Base-by-base conservation (phyloP, 2,797 vertebrate species). In the Masticophis lateralis region DNA sequence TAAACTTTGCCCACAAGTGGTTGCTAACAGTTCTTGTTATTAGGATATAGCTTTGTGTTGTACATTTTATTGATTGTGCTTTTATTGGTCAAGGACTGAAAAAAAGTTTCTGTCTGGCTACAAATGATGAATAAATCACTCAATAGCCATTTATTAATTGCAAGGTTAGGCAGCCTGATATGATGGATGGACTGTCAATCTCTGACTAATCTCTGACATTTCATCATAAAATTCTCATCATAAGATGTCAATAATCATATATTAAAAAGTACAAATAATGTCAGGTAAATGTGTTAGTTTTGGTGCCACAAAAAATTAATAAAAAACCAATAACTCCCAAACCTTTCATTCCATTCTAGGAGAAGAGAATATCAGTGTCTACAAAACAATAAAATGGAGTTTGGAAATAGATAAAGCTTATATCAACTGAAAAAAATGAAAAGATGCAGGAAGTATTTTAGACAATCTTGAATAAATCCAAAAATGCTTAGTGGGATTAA, bases 91-190 rank as follows among this genome's bases (percentile, higher is more conserved):
- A 66, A 66, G 4, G 27, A n/a, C 69, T 74, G 32, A 37, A 74
- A 74, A 74, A 74, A 74, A 74, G 32, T 74, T 74, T 74, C n/a
- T 37, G 16, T 74, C 69, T 74, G 69, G 14, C 32, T 74, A 74
- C 69, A 37, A 74, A 74, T 74, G 69, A 74, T 37, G n/a, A 74
- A 74, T 74, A 74, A 74, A 74, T 74, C 69, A 74, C 7, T 37
- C 7, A 74, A 74, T 37, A 74, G 69, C 6, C 14, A 98, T 98
- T 98, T 98, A 98, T 98, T 99, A 98, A 98, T 98, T 98, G 98
- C 98, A 98, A 99, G 98, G 98, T 98, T 98, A 98, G 98, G 98
- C 97, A 98, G 98, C 94, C 97, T 98, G 97, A 97, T 98, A 98
- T 98, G 98, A 99, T 98, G 98, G 98, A 99, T 99, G 98, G 98